Evolutionary conservation across 2,113 vertebrate species (phyloP), one percentile per base, ranked within the genome.

Genomic region (Dipodomys ordii): DNA sequence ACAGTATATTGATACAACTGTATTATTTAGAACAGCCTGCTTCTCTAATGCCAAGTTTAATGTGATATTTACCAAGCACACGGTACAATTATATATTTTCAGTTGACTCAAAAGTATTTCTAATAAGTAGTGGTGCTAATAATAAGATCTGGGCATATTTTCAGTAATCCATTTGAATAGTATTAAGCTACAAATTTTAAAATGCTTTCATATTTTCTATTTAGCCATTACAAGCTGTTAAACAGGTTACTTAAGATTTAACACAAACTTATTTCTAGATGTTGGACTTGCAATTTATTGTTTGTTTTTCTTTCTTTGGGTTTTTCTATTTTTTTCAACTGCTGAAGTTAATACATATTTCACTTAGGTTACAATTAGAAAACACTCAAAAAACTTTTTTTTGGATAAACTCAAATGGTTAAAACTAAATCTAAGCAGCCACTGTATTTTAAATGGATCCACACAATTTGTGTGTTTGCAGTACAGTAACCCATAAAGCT

Each of bases 91-190:
- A 89, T 94, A 95, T n/a, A 95, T 95, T 88, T 87, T 95, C 96
- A 94, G 13, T 94, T 95, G 95, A 95, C 96, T 93, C 96, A 92
- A 73, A 77, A 84, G 64, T 49, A 78, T 19, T 81, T 96, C 23
- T 90, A 95, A 94, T 87, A 87, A 94, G 96, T 89, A 91, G 79
- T 94, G 94, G 87, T 94, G 95, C 62, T 81, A 93, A n/a, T 90
- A 67, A 92, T 90, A 67, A 92, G 69, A 90, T 64, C 23, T 71
- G 74, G 57, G 74, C 85, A 87, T 22, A 65, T 64, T 89, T 49
- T 82, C 44, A 85, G 32, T 25, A 87, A 67, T 67, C 71, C 57
- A 49, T 78, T 46, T 87, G 27, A 71, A 32, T 30, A 44, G 30
- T 89, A 46, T 96, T 91, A 86, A 89, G 46, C 44, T 64, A 78